These are phyloP conservation scores for Phylloscopus trochilus DNA, from an alignment of 2,113 vertebrate species.

Conservation along the genomic window DNA sequence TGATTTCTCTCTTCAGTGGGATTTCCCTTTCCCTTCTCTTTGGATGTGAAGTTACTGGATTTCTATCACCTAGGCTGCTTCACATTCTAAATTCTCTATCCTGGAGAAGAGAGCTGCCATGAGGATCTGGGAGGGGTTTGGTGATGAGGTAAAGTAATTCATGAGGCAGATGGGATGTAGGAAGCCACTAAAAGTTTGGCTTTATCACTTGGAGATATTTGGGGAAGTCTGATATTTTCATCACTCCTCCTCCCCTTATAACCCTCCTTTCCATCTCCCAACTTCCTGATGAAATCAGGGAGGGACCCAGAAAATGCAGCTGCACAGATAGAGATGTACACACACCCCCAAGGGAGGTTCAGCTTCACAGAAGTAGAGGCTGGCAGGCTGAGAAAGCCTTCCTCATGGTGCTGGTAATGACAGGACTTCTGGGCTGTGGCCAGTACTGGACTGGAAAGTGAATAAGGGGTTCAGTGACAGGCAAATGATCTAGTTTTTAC, in stretches of 20 bases:
- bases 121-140: neutral
- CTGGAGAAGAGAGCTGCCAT: neutral
- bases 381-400: neutral
- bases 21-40: neutral
- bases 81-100: neutral
- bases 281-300: neutral
- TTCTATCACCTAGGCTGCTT: neutral
- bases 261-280: neutral
- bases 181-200: neutral
- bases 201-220: constrained; percentile 14
- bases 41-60: neutral
- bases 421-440: neutral
- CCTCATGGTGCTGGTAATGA: rapidly evolving
- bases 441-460: neutral
- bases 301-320: neutral
- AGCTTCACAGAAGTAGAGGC: neutral
- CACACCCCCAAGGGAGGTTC: neutral
- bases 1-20: neutral
- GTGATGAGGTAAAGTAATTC: neutral
- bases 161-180: constrained; percentile 15
- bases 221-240: neutral
- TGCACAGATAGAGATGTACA: rapidly evolving
- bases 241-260: neutral
- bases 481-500: neutral
- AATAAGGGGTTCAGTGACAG: neutral